Evolutionary conservation across 2,797 vertebrate genomes (phyloP), one percentile per base, ranked within the genome.

Genomic region (Meda fulgida): DNA sequence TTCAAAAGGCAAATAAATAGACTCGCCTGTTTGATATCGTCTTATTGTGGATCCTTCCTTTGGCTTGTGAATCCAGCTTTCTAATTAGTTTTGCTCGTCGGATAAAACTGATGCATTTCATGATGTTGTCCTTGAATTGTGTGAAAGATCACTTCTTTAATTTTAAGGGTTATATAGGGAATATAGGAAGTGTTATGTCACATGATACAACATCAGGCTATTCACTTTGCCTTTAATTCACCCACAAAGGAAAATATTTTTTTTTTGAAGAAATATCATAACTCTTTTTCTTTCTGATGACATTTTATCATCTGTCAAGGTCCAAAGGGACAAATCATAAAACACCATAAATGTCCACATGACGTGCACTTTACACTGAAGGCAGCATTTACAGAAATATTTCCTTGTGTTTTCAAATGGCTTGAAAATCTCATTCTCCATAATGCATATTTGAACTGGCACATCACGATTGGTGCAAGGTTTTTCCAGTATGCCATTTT

Each of bases 11-110:
- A 36, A 31, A 75, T 48, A 75, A 36, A 76, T 9, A 76, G 31
- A 5, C 73, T n/a, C 31, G 73, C 7, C 21, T 36, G 51, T 38
- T 76, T 55, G 73, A 55, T 55, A 55, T 51, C 13, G 72, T 55
- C 29, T 14, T 7, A 76, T 36, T 55, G 48, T 76, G 21, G 72
- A 55, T 23, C 46, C 46, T 21, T 73, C 26, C 71, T 73, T 48
- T 51, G 71, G 5, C 48, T 36, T 14, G 51, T 55, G 73, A 76
- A 55, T 55, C 51, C 48, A 55, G 73, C 73, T 76, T 55, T 76
- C 31, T 76, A 55, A 76, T 76, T 76, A 38, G 73, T 55, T 76
- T 76, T 23, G 19, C 72, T 36, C 11, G 1, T 13, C 0, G 5
- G 19, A 51, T 23, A 53, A 55, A 19, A 19, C 11, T 23, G 31